phyloP scores from a whole-genome alignment of 2,797 vertebrate species.

The Aplochiton taeniatus region DNA sequence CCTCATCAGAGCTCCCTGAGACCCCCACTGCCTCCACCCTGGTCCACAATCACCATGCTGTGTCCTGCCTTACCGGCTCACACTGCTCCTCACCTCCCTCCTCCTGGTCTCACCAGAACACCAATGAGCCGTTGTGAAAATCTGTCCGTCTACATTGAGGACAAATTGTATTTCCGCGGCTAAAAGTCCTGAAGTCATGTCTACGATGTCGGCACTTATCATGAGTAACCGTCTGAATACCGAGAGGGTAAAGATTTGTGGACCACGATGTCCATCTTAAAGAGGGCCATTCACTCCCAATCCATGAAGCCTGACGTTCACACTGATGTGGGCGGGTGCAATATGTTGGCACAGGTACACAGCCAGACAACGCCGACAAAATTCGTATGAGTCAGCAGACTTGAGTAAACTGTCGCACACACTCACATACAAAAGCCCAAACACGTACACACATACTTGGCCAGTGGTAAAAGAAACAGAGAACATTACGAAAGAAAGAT shows the following conservation, averaged over 20 bases:
- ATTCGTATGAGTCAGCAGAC: constrained; percentile 10
- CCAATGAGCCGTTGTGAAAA: constrained; percentile 39
- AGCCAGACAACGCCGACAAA: too few relatives aligned
- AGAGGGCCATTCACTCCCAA: constrained; percentile 43
- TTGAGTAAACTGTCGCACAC: constrained; percentile 15
- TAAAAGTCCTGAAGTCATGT: constrained; percentile 51
- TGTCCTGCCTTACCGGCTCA: constrained; percentile 23
- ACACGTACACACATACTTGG: neutral
- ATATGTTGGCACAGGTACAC: too few relatives aligned
- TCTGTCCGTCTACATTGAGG: constrained; percentile 32
- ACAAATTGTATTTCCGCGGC: constrained; percentile 41
- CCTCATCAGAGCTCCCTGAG: too few relatives aligned
- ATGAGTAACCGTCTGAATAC: constrained; percentile 13
- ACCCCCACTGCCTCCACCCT: neutral
- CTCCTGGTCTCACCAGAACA: constrained; percentile 36
- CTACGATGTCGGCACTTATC: constrained; percentile 20
- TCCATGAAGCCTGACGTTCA: constrained; percentile 12
- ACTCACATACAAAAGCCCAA: neutral
- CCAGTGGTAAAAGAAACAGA: neutral
- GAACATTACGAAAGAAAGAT: neutral
- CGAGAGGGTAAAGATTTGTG: constrained; percentile 51
- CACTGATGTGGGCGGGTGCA: neutral
- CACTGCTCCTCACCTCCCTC: constrained; percentile 36
- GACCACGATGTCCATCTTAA: constrained; percentile 41
- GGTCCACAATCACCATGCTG: constrained; percentile 4